A percentile compares a stretch with the other conserved stretches of the same genome.
These are phyloP conservation scores for Trichonephila inaurata DNA, from an alignment of 1,140 invertebrate species.

Conservation along the genomic window DNA sequence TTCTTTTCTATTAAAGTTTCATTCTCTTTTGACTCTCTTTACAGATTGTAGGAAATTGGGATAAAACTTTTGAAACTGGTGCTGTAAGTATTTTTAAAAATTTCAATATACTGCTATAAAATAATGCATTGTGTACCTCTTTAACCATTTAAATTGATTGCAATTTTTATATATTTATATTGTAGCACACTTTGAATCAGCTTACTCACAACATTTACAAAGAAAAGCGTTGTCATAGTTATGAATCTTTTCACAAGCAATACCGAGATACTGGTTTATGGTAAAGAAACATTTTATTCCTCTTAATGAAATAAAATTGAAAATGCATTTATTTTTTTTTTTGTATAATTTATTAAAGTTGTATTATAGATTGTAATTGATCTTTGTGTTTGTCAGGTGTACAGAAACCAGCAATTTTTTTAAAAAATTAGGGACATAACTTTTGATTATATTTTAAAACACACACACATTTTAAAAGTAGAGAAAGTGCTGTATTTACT, in stretches of 20 bases:
- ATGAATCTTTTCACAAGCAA: slow-evolving; percentile 99
- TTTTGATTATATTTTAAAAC: too few relatives aligned
- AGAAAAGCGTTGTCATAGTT: slow-evolving; percentile 90
- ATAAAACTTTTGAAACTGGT: slow-evolving; percentile 61
- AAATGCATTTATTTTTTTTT: too few relatives aligned
- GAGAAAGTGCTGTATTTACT: too few relatives aligned
- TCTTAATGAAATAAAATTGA: too few relatives aligned
- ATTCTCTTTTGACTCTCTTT: not conserved
- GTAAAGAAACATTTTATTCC: slow-evolving; percentile 63
- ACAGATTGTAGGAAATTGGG: slow-evolving; percentile 70
- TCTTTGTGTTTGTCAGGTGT: too few relatives aligned
- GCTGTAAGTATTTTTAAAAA: slow-evolving; percentile 51
- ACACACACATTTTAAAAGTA: too few relatives aligned
- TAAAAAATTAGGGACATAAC: too few relatives aligned
- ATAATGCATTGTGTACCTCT: not conserved
- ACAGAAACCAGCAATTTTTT: too few relatives aligned
- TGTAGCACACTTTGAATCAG: slow-evolving; percentile 40
- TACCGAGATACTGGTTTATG: slow-evolving; percentile 99
- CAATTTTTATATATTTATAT: too few relatives aligned
- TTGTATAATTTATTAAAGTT: too few relatives aligned
- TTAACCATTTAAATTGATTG: too few relatives aligned
- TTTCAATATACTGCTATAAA: not conserved
- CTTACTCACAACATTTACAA: slow-evolving; percentile 63
- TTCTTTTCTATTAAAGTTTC: not conserved
- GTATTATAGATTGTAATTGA: too few relatives aligned